Evolutionary conservation across 2,113 vertebrate genomes (phyloP).

Genomic region (Rana temporaria): DNA sequence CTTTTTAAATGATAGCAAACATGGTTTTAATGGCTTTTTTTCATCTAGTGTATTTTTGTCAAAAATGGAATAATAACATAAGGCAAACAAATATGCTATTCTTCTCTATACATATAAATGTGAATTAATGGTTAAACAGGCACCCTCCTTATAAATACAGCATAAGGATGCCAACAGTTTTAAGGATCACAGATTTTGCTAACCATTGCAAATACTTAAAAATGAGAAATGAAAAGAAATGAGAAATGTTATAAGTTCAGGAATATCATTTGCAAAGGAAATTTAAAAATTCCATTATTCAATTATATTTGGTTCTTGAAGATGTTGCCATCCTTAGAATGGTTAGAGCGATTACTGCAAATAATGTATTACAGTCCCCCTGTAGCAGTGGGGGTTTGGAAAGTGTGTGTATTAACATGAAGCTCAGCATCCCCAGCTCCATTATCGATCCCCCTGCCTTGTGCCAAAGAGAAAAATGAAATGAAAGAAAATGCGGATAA

Average conservation of each 20-base stretch:
- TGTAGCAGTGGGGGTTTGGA: constrained; percentile 31
- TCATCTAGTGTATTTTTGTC: no score
- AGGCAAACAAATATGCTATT: no score
- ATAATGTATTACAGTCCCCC: constrained; percentile 33
- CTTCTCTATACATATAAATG: no score
- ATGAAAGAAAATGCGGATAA: constrained; percentile 66
- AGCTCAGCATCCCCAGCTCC: constrained; percentile 18
- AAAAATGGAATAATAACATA: no score
- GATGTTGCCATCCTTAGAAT: not conserved
- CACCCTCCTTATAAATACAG: no score
- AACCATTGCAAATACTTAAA: not conserved
- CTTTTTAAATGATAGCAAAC: no score
- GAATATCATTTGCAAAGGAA: not conserved
- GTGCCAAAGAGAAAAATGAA: constrained; percentile 64
- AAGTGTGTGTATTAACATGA: constrained; percentile 56
- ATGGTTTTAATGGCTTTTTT: no score
- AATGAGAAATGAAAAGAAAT: no score
- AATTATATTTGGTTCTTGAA: not conserved
- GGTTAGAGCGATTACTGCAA: constrained; percentile 24
- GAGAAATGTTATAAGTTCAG: not conserved
- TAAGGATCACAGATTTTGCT: not conserved
- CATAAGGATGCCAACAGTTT: no score
- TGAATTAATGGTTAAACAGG: no score
- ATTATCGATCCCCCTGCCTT: constrained; percentile 57
- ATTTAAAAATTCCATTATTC: constrained; percentile 5